Conservation (phyloP, 2,113 vertebrate genomes). For the Urocolius indicus region DNA sequence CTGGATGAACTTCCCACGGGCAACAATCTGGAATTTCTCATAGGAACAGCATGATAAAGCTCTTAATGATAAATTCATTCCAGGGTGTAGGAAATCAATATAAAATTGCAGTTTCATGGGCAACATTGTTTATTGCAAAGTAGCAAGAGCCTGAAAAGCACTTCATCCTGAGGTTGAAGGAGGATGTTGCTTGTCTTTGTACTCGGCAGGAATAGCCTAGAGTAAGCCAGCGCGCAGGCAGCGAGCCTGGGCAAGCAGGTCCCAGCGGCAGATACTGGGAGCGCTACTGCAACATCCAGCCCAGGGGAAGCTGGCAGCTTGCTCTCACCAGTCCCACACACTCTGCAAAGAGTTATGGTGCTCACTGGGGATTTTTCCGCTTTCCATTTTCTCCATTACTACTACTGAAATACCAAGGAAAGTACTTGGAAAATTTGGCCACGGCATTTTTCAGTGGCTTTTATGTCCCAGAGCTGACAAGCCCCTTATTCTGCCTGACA, state of each 20-base stretch:
- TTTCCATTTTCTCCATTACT: background rate
- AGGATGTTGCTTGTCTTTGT: background rate
- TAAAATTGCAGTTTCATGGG: background rate
- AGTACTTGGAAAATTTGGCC: background rate
- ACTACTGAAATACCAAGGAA: background rate
- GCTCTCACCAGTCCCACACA: background rate
- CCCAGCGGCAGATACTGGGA: background rate
- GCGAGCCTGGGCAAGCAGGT: background rate
- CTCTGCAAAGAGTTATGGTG: accelerated
- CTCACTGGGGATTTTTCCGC: background rate
- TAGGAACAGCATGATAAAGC: background rate
- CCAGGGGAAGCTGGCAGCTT: background rate
- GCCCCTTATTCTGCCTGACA: background rate
- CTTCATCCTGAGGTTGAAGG: accelerated
- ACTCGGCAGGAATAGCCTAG: background rate
- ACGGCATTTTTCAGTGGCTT: background rate
- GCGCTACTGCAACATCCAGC: background rate
- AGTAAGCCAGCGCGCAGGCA: background rate
- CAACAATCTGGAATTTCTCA: background rate
- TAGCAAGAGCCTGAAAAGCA: background rate
- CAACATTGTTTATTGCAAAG: background rate
- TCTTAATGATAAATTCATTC: slow-evolving; percentile 1
- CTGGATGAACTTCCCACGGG: background rate
- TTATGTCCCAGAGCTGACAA: background rate
- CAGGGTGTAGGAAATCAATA: slow-evolving; percentile 6